Conservation (phyloP, 2,113 vertebrate genomes). For the Laterallus jamaicensis region DNA sequence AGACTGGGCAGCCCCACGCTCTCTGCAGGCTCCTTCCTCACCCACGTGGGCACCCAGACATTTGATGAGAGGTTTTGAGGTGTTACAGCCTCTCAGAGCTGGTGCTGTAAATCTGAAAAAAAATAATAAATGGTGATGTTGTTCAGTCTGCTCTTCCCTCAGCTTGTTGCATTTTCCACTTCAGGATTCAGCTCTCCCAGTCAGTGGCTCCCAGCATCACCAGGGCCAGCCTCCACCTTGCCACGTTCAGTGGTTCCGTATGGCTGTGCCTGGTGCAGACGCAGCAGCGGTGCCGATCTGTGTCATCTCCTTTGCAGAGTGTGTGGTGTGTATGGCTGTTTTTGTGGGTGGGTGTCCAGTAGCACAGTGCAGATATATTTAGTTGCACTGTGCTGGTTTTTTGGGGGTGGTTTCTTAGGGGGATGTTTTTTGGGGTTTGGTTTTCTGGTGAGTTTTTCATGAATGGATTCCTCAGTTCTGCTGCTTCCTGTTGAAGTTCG, state of each 20-base stretch:
- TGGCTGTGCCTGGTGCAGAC: not conserved
- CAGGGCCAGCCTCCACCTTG: not conserved
- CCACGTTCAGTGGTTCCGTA: rapidly evolving
- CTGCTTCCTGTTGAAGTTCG: conserved; percentile 4
- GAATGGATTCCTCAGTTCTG: not conserved
- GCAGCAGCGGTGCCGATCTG: rapidly evolving
- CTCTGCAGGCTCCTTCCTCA: not conserved
- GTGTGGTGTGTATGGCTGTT: rapidly evolving
- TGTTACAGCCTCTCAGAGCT: not conserved
- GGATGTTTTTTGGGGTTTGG: not conserved
- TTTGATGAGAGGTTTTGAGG: not conserved
- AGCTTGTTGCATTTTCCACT: not conserved
- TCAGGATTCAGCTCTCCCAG: not conserved
- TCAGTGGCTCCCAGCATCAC: not conserved
- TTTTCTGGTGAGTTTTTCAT: not conserved
- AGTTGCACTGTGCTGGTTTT: not conserved
- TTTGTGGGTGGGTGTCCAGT: not conserved
- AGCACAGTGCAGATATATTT: not conserved
- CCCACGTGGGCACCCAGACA: rapidly evolving
- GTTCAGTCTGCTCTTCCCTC: not conserved
- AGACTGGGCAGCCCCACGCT: not conserved
- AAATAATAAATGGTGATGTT: not conserved
- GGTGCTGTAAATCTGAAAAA: not conserved
- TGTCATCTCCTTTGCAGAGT: not conserved
- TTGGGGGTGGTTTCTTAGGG: not conserved